Percentiles rank a stretch among this genome's conserved stretches.
Conservation (phyloP, 2,888 invertebrate genomes). For the Serrognathus titanus region DNA sequence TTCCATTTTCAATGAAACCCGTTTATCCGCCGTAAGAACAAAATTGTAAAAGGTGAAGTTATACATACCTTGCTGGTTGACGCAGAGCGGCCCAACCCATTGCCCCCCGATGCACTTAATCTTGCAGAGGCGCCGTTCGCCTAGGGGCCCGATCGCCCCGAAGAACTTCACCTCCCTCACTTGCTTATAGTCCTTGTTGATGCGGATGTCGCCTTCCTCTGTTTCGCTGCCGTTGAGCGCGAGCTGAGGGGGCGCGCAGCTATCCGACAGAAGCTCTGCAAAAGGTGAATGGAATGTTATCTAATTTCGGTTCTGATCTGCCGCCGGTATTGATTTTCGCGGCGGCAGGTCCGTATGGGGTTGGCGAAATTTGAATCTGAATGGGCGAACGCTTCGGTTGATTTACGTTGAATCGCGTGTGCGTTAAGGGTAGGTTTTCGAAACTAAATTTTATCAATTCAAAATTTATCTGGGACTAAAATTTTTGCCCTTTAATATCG, state of each 20-base stretch:
- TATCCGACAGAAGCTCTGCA: conserved; percentile 42
- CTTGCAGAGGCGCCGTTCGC: conserved; percentile 73
- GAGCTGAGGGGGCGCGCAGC: conserved; percentile 48
- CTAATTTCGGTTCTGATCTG: no score
- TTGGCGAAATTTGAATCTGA: no score
- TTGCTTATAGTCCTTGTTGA: conserved; percentile 46
- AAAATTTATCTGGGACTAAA: no score
- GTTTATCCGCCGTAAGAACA: no score
- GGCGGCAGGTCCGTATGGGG: no score
- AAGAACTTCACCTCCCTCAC: conserved; percentile 65
- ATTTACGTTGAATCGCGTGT: no score
- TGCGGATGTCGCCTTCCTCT: conserved; percentile 41
- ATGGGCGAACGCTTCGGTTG: no score
- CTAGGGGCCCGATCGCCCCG: conserved; percentile 71
- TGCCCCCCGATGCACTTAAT: conserved; percentile 81
- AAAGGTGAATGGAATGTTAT: neutral
- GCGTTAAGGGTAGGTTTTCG: no score
- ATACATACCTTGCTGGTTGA: conserved; percentile 65
- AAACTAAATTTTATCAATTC: no score
- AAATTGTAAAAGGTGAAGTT: neutral
- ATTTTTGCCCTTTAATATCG: no score
- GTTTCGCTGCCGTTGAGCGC: conserved; percentile 48
- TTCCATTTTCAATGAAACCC: no score
- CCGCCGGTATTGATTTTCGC: no score
- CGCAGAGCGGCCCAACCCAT: conserved; percentile 82